Evolutionary conservation across 1,140 invertebrate species (phyloP).

Genomic region (Thaumatotibia leucotreta): DNA sequence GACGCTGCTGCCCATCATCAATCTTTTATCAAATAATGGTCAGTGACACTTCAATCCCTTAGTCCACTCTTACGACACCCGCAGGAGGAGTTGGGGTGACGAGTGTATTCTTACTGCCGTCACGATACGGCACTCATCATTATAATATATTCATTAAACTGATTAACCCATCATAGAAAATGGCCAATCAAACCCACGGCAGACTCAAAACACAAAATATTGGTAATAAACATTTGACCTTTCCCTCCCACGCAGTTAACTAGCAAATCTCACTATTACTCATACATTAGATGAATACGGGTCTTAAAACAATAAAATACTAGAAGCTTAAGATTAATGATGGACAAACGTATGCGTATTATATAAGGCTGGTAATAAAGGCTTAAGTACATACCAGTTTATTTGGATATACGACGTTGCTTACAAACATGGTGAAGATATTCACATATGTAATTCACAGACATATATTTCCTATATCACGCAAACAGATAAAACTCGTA

Average conservation of each 20-base stretch:
- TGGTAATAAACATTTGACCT: slow-evolving; percentile 7
- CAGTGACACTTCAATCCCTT: too few relatives aligned
- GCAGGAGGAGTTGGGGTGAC: too few relatives aligned
- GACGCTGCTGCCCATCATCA: too few relatives aligned
- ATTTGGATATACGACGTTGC: slow-evolving; percentile 8
- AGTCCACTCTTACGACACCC: too few relatives aligned
- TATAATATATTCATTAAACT: too few relatives aligned
- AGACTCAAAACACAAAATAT: not conserved
- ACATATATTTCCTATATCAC: not conserved
- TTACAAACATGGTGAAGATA: not conserved
- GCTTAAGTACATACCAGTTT: slow-evolving; percentile 13
- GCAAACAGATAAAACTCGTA: too few relatives aligned
- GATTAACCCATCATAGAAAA: not conserved
- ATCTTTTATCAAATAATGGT: too few relatives aligned
- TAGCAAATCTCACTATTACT: slow-evolving; percentile 2
- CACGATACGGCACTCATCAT: too few relatives aligned
- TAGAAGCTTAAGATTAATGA: slow-evolving; percentile 15
- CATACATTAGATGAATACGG: not conserved
- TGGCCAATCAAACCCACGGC: not conserved
- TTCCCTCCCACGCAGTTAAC: not conserved
- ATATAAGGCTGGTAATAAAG: not conserved
- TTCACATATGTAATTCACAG: not conserved
- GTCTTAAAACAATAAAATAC: slow-evolving; percentile 13
- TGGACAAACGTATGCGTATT: slow-evolving; percentile 16
- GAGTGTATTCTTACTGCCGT: too few relatives aligned